A percentile compares a stretch with the other conserved stretches of the same genome.
Conservation (phyloP, 2,797 vertebrate genomes). For the Dipus sagitta region DNA sequence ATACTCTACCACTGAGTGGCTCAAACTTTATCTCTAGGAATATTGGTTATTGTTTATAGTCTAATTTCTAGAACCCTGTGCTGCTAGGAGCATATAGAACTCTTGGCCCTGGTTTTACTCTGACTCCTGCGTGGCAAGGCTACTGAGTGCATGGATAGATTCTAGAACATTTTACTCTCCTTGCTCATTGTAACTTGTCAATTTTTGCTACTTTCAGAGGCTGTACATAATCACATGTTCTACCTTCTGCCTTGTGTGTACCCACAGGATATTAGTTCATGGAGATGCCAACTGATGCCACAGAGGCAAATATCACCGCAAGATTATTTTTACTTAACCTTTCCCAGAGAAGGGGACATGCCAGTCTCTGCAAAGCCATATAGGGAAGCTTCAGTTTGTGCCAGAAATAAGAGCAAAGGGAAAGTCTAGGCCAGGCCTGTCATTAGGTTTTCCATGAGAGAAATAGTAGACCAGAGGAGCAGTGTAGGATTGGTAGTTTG, state of each 20-base stretch:
- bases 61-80: not conserved
- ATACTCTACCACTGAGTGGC: no score
- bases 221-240: not conserved
- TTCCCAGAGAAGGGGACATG: not conserved
- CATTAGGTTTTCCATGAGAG: not conserved
- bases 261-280: not conserved
- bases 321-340: not conserved
- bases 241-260: not conserved
- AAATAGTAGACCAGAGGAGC: not conserved
- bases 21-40: not conserved
- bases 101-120: not conserved
- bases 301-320: not conserved
- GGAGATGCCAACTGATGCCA: not conserved
- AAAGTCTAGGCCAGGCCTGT: not conserved
- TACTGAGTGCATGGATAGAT: not conserved
- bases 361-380: not conserved
- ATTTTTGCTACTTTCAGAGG: not conserved
- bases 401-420: not conserved
- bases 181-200: not conserved
- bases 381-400: not conserved
- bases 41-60: not conserved
- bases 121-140: not conserved
- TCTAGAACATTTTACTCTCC: not conserved
- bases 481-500: not conserved
- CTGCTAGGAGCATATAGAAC: not conserved